Base-by-base conservation (phyloP, 2,888 invertebrate species). In the Caenorhabditis afra region DNA sequence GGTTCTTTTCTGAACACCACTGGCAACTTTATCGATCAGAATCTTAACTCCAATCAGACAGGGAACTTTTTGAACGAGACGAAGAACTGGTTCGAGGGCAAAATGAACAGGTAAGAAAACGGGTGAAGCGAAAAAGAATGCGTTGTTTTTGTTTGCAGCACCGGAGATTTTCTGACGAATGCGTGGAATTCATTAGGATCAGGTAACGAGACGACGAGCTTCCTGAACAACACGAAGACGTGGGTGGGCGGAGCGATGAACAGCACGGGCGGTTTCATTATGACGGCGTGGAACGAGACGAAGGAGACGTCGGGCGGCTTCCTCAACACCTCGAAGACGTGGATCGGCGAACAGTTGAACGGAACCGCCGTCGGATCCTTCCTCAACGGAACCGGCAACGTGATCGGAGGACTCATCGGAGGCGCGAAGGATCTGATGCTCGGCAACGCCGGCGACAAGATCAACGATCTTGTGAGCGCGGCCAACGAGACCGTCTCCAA, bases 131-230 rank as follows among this genome's bases (percentile, higher is more conserved):
- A 14, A 41, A 41, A 2, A 41, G 41, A 41, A 41, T 41, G 41
- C 18, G 4, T 35, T 8, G 5, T 57, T n/a, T 7, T 2, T 37
- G 22, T 12, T 66, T 57, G 29, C 68, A 68, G 68, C 18, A 68
- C 68, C 20, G 68, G 68, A 20, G 71, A 71, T 3, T 71, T 71
- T 14, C 29, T 71, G 0, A 55, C 71, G 18, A 71, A 71, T 44
- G 71, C 71, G 0, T 71, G 71, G 71, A 44, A 64, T 20, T 71
- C 62, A 10, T 64, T 71, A 41, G 45, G 47, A 14, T 44, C 44
- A 3, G 22, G 57, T 12, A 65, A 65, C n/a, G 39, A 49, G 18
- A 45, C 52, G 11, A 47, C 35, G 11, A 47, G 47, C 22, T 23
- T 50, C 1, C 14, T 18, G 16, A 45, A 64, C 14, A 23, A 29